Base-by-base conservation (phyloP, 2,888 invertebrate genomes). In the Eubasilissa splendida region DNA sequence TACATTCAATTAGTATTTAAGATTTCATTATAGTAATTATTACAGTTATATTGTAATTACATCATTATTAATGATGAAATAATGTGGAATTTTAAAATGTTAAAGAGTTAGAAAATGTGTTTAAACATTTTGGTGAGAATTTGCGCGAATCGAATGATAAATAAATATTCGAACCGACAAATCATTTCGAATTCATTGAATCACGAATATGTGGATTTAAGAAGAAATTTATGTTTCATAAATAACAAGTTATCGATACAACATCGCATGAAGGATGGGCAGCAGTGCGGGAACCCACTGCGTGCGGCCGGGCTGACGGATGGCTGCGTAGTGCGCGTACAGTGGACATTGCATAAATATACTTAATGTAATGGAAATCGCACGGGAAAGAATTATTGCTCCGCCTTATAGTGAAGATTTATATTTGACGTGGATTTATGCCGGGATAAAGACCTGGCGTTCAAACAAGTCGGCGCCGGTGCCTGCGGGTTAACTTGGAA, bases 361-460 rank as follows among this genome's bases (percentile, higher is more conserved):
- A 70, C 77, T 70, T 12, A 70, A 59, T 31, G 66, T 77, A 68
- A 77, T 70, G 77, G 70, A 70, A 70, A 77, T 77, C 70, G 68
- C 54, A 68, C 70, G 68, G 53, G 68, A 60, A 53, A 77, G n/a
- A 77, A 70, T 77, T 77, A 70, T 70, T 59, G 66, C 14, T 53
- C 71, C 52, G 52, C 73, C 33, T 60, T 31, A 52, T n/a, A 31
- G 22, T 4, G 53, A 73, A 78, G 78, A 73, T 78, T 78, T 78
- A 78, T 63, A 73, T 60, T 59, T 78, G 78, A 73, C 78, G 56
- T 14, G 78, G 33, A 78, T 78, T 78, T 78, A 78, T 73, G 50
- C 31, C 33, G 5, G 63, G 73, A 53, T 53, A 53, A 58, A 54
- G 60, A 33, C 53, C 71, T 31, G 50, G 14, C 66, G 11, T 59